Evolutionary conservation across 2,888 invertebrate genomes (phyloP).

Genomic region (Cremastinae sp.): DNA sequence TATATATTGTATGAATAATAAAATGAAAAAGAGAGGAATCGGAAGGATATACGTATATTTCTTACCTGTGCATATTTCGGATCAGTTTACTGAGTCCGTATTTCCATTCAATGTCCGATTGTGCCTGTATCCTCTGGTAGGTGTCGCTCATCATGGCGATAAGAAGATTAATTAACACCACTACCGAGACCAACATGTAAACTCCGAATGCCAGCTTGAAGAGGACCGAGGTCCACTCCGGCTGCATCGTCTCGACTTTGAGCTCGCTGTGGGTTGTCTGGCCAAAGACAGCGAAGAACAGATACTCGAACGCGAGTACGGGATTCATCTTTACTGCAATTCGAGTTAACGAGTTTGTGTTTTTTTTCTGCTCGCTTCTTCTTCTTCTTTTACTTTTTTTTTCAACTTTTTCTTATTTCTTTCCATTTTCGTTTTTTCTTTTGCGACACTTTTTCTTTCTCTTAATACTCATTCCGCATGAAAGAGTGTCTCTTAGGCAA

Average conservation of each 20-base stretch:
- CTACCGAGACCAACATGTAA: constrained; percentile 98
- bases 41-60: constrained; percentile 12
- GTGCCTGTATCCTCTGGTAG: constrained; percentile 98
- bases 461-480: constrained; percentile 48
- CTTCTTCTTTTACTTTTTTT: constrained; percentile 37
- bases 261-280: constrained; percentile 93
- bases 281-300: constrained; percentile 99
- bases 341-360: constrained; percentile 70
- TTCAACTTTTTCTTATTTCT: constrained; percentile 56
- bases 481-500: constrained; percentile 58
- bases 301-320: constrained; percentile 96
- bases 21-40: constrained; percentile 10
- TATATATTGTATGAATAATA: no score
- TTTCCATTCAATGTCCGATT: constrained; percentile 91
- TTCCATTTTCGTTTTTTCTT: constrained; percentile 61
- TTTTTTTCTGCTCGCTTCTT: constrained; percentile 50
- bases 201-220: constrained; percentile 97
- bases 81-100: constrained; percentile 89
- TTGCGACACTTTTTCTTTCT: constrained; percentile 26
- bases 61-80: constrained; percentile 87
- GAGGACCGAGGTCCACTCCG: constrained; percentile 91
- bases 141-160: constrained; percentile 99
- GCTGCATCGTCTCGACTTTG: constrained; percentile 87
- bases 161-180: constrained; percentile 98
- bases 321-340: constrained; percentile 91